Percentiles rank a stretch among this genome's conserved stretches.
phyloP scores from a whole-genome alignment of 1,140 invertebrate genomes.

The Scaptomyza graminum region DNA sequence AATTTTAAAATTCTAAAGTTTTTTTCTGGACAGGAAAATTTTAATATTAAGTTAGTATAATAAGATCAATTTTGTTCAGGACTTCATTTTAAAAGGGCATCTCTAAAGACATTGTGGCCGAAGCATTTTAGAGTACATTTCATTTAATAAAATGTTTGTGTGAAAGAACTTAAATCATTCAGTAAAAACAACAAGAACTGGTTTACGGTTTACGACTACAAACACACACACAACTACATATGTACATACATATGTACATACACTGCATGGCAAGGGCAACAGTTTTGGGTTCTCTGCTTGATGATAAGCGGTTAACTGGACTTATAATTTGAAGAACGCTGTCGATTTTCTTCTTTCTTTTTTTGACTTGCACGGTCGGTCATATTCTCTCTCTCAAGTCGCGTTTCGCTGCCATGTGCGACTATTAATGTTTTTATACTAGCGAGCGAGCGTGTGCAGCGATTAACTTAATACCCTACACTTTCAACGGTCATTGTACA shows the following conservation, averaged over 20 bases:
- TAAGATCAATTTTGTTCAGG: too few species aligned
- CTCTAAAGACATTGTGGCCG: not conserved
- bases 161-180: conserved; percentile 34
- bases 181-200: conserved; percentile 42
- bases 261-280: conserved; percentile 15
- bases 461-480: conserved; percentile 40
- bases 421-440: conserved; percentile 44
- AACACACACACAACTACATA: not conserved
- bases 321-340: not conserved
- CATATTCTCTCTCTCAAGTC: conserved; percentile 19
- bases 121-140: not conserved
- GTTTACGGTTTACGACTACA: conserved; percentile 42
- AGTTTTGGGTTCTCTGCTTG: conserved; percentile 3
- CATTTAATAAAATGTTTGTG: conserved; percentile 4
- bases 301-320: conserved; percentile 19
- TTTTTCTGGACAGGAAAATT: too few species aligned
- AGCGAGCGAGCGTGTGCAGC: conserved; percentile 46
- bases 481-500: conserved; percentile 45
- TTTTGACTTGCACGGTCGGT: not conserved
- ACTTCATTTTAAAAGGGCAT: conserved; percentile 5
- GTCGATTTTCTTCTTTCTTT: not conserved
- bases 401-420: conserved; percentile 44
- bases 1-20: too few species aligned
- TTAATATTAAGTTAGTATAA: too few species aligned
- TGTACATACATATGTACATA: not conserved